These are phyloP conservation scores for Oplegnathus fasciatus DNA, from an alignment of 2,113 vertebrate genomes.

Conservation along the genomic window DNA sequence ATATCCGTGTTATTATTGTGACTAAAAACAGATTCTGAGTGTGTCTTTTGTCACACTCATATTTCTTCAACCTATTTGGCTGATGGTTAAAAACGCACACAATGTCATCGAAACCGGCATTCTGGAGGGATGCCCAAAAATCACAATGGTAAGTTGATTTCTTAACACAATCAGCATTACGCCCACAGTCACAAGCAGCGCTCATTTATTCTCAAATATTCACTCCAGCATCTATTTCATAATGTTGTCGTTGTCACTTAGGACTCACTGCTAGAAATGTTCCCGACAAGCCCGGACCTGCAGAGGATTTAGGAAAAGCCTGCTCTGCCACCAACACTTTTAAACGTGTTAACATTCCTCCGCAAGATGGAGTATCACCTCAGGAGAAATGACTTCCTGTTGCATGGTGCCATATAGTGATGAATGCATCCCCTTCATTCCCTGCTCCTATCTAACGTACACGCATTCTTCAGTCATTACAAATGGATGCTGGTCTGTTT, in stretches of 20 bases:
- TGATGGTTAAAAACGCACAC: not conserved
- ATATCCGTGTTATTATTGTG: constrained; percentile 12
- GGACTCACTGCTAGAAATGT: constrained; percentile 53
- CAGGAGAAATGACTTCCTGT: constrained; percentile 60
- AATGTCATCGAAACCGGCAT: constrained; percentile 51
- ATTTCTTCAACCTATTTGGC: constrained; percentile 14
- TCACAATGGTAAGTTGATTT: constrained; percentile 13
- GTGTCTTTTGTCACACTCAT: constrained; percentile 4
- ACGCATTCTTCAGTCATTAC: constrained; percentile 74
- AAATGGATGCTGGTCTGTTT: constrained; percentile 65
- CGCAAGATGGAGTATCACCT: constrained; percentile 56
- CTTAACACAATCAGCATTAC: constrained; percentile 12
- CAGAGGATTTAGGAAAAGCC: constrained; percentile 78
- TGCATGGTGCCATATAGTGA: constrained; percentile 12
- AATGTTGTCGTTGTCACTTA: constrained; percentile 75
- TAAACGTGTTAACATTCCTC: constrained; percentile 76
- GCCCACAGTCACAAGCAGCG: constrained; percentile 11
- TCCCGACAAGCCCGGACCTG: constrained; percentile 73
- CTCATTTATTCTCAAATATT: constrained; percentile 38
- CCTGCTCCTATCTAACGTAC: constrained; percentile 70
- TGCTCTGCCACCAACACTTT: constrained; percentile 71
- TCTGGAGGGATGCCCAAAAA: constrained; percentile 42
- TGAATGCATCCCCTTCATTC: constrained; percentile 60
- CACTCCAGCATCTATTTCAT: constrained; percentile 43
- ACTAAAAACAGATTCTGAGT: not conserved